Base-by-base conservation (phyloP, 2,113 vertebrate species). In the Podarcis muralis region DNA sequence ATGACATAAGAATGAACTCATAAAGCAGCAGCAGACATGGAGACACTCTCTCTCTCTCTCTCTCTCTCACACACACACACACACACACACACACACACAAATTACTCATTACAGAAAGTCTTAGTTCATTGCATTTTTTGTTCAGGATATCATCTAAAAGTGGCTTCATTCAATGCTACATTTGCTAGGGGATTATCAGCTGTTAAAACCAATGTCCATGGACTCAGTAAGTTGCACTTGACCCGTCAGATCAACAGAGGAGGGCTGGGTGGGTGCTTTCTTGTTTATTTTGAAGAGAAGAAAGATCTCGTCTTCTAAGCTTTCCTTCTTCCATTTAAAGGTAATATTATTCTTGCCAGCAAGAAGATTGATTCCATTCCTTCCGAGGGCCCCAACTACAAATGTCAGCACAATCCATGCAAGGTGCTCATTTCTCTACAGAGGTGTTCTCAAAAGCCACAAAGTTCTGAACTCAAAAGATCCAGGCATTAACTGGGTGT, bases 401-500 rank as follows among this genome's bases (percentile, higher is more conserved):
- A 80, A 53, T 15, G 74, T 27, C 80, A n/a, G 85, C 65, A 69
- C 22, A 48, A 59, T 30, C 32, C 85, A 74, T 4, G 30, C 40
- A 65, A 71, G 43, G 6, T 85, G 8, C 2, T 27, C 57, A 0
- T 53, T 83, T 82, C 27, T 77, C 18, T 80, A 15, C 1, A 90
- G 9, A 27, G 69, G 15, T 35, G 23, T 6, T 69, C 83, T 57
- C 65, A 91, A 0, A 37, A 5, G 4, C 37, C 53, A 1, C 15
- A 74, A 35, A 84, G 43, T 25, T 9, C 18, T 5, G 83, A 53
- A 78, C 25, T 53, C 1, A 11, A 78, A 12, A 82, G 23, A 83
- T 82, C 0, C 6, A 53, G 0, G 0, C 81, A 1, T 7, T 0
- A 1, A 77, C 0, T 72, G 22, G 62, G 6, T 5, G 80, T 5